These are phyloP conservation scores for Serranus cabrilla DNA, from an alignment of 2,797 vertebrate species.

Conservation along the genomic window DNA sequence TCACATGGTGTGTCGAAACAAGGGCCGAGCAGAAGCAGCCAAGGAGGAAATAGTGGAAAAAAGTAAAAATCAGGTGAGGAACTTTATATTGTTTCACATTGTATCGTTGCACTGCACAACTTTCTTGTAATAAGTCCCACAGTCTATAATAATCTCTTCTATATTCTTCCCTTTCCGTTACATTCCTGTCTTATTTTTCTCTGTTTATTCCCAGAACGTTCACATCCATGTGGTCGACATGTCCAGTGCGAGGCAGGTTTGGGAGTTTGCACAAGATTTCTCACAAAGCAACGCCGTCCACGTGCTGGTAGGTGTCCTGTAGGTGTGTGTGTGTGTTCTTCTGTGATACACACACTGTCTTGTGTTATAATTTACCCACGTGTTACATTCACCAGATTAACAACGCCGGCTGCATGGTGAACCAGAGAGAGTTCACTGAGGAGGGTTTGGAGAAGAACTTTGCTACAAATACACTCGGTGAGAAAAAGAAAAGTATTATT, in stretches of 20 bases:
- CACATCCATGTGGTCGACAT: conserved; percentile 89
- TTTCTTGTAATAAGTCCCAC: too few species aligned
- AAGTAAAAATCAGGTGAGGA: conserved; percentile 86
- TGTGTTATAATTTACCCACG: neutral
- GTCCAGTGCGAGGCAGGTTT: conserved; percentile 87
- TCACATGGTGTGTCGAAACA: conserved; percentile 90
- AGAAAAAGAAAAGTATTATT: conserved; percentile 56
- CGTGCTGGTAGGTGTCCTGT: conserved; percentile 83
- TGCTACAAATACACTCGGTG: conserved; percentile 90
- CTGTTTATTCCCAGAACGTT: conserved; percentile 80
- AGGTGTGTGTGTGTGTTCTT: neutral
- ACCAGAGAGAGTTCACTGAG: conserved; percentile 88
- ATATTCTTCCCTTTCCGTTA: neutral
- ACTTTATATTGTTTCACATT: too few species aligned
- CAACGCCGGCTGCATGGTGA: conserved; percentile 92
- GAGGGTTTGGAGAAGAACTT: conserved; percentile 92
- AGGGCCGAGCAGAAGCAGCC: conserved; percentile 84
- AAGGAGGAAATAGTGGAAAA: conserved; percentile 83
- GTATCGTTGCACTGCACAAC: too few species aligned
- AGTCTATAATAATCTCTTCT: too few species aligned
- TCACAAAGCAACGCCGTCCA: conserved; percentile 82
- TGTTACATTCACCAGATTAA: conserved; percentile 83
- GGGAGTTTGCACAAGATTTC: conserved; percentile 89
- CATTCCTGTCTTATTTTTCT: neutral
- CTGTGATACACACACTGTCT: neutral